These are phyloP conservation scores for Cerastoderma edule DNA, from an alignment of 2,888 invertebrate species.

Conservation along the genomic window DNA sequence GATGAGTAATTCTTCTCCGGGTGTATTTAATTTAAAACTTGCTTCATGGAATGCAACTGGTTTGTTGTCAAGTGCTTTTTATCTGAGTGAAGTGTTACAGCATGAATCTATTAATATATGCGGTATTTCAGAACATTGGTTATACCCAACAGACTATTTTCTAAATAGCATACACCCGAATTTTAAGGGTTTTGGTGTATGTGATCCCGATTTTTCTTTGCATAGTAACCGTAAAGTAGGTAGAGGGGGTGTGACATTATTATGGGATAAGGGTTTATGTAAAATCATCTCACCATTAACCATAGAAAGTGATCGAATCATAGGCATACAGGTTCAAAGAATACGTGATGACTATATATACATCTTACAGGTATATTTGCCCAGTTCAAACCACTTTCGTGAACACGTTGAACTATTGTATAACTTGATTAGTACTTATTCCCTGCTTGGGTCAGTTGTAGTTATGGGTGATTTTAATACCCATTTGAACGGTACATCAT, in stretches of 20 bases:
- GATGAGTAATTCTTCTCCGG: too few relatives aligned
- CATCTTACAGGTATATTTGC: conserved; percentile 3
- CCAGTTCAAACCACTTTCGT: background rate
- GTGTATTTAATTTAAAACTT: too few relatives aligned
- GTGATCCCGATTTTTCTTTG: background rate
- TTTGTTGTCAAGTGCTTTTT: conserved; percentile 12
- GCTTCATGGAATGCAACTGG: conserved; percentile 25
- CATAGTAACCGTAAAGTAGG: background rate
- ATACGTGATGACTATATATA: background rate
- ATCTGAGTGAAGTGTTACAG: conserved; percentile 6
- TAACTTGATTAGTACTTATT: too few relatives aligned
- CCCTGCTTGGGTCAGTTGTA: too few relatives aligned
- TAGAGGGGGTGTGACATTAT: conserved; percentile 17
- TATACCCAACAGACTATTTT: background rate
- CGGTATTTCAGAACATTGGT: conserved; percentile 26
- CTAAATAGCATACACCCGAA: conserved; percentile 5
- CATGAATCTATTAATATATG: conserved; percentile 3
- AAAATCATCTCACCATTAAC: background rate
- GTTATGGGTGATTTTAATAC: too few relatives aligned
- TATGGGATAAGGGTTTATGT: conserved; percentile 12
- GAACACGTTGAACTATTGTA: too few relatives aligned
- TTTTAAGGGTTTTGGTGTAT: conserved; percentile 4
- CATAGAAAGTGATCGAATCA: background rate
- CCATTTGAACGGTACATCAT: too few relatives aligned
- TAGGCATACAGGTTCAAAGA: conserved; percentile 3